Evolutionary conservation across 2,888 invertebrate genomes (phyloP).

Genomic region (Drosophila incognita): DNA sequence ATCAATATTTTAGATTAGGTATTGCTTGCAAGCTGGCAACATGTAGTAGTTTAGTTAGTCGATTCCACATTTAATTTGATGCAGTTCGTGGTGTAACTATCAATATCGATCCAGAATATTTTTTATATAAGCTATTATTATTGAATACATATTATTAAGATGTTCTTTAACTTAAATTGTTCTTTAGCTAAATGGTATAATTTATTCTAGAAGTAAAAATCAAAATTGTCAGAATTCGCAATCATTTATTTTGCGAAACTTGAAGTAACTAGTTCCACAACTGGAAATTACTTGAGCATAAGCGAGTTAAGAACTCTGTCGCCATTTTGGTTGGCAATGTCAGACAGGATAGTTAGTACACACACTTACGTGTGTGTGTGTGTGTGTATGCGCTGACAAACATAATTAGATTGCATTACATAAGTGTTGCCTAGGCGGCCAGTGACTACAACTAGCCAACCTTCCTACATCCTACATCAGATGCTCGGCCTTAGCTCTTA

Average conservation of each 20-base stretch:
- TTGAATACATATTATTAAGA: neutral
- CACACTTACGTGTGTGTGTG: conserved; percentile 14
- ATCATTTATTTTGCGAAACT: neutral
- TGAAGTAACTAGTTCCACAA: neutral
- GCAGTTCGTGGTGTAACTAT: neutral
- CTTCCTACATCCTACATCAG: neutral
- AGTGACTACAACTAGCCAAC: conserved; percentile 21
- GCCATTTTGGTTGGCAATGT: conserved; percentile 56
- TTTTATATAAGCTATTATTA: neutral
- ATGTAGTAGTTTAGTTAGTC: neutral
- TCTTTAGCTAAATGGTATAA: too few species aligned
- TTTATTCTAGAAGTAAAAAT: too few species aligned
- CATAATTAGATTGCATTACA: conserved; percentile 81
- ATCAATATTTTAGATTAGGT: conserved; percentile 68
- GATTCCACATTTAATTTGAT: neutral
- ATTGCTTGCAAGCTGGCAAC: conserved; percentile 26
- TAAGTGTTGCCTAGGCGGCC: conserved; percentile 68
- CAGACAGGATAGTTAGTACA: conserved; percentile 29
- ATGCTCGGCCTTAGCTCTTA: conserved; percentile 29
- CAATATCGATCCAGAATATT: neutral
- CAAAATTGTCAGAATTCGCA: neutral
- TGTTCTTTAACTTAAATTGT: neutral
- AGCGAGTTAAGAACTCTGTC: conserved; percentile 26
- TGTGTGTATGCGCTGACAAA: conserved; percentile 26
- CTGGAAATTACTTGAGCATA: conserved; percentile 4